Percentiles rank a stretch among this genome's conserved stretches.
Conservation (phyloP, 2,113 vertebrate genomes). For the Galeopterus variegatus region DNA sequence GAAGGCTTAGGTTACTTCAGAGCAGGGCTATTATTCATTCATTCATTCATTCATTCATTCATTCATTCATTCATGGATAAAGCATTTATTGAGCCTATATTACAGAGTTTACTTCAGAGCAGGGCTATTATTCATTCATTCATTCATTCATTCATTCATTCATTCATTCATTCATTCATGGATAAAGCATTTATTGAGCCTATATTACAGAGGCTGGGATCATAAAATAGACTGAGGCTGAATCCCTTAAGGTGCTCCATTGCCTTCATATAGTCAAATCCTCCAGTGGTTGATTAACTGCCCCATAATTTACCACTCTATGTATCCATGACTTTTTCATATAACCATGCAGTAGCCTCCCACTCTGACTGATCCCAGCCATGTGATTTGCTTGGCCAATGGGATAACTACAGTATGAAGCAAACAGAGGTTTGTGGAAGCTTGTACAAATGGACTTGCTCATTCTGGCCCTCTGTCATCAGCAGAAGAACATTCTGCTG, state of each 20-base stretch:
- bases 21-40: not conserved
- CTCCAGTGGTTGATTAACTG: not conserved
- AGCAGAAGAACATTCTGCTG: not conserved
- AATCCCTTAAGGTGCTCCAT: not conserved
- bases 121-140: not conserved
- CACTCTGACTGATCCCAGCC: not conserved
- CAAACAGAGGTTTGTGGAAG: not conserved
- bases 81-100: not conserved
- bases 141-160: no score
- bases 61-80: conserved; percentile 17
- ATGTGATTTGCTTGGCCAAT: not conserved
- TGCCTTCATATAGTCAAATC: not conserved
- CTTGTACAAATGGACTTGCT: not conserved
- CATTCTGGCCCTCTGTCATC: not conserved
- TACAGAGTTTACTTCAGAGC: not conserved
- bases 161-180: not conserved
- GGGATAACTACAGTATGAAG: not conserved
- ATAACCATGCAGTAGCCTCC: not conserved
- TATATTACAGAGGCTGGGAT: not conserved
- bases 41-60: no score
- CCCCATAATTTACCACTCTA: not conserved
- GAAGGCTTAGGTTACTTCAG: not conserved
- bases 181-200: not conserved
- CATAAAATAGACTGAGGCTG: not conserved
- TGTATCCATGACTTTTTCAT: not conserved